Conservation (phyloP, 2,888 invertebrate genomes). For the Acanthosepion pharaonis region DNA sequence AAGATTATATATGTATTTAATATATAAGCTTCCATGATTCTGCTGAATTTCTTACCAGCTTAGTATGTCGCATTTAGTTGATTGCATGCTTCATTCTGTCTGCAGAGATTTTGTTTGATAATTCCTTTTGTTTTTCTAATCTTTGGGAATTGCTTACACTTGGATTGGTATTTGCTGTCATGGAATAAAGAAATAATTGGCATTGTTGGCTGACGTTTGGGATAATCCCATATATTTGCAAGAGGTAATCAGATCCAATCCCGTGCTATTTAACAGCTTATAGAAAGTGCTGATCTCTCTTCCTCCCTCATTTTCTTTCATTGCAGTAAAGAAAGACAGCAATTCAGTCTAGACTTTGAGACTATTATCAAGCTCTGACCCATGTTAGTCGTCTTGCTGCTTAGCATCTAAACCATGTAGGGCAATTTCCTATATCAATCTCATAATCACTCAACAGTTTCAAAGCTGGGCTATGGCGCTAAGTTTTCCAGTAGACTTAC, state of each 20-base stretch:
- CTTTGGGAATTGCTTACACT: background rate
- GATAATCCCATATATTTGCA: conserved; percentile 21
- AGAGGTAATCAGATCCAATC: background rate
- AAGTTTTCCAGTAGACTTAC: too few relatives aligned
- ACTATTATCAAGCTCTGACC: too few relatives aligned
- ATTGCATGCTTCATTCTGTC: background rate
- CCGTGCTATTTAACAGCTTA: background rate
- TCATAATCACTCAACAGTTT: too few relatives aligned
- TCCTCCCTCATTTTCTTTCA: background rate
- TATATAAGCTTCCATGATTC: background rate
- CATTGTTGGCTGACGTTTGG: conserved; percentile 2
- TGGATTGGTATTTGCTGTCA: background rate
- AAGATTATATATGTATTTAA: background rate
- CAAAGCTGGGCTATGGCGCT: too few relatives aligned
- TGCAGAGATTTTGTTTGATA: background rate
- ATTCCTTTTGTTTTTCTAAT: conserved; percentile 9
- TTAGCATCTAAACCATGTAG: too few relatives aligned
- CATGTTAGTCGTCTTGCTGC: too few relatives aligned
- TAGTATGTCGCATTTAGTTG: background rate
- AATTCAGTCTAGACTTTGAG: too few relatives aligned
- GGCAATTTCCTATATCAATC: too few relatives aligned
- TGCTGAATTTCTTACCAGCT: background rate
- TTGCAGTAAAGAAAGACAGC: too few relatives aligned
- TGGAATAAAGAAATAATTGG: background rate
- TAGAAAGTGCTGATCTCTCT: background rate